Evolutionary conservation across 2,888 invertebrate species (phyloP).

Genomic region (Drymonia ruficornis): DNA sequence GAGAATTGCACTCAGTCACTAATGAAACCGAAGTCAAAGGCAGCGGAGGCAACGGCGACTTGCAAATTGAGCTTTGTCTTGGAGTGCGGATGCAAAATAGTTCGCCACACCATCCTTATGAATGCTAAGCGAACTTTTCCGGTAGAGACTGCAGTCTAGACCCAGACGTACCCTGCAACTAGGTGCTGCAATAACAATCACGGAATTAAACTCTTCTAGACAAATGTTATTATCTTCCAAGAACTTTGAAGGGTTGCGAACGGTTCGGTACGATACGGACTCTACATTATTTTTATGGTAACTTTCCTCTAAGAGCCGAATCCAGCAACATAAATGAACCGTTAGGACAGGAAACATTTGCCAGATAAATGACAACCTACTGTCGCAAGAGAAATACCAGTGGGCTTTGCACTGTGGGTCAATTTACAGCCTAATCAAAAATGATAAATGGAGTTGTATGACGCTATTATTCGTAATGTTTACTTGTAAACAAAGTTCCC

Average conservation of each 20-base stretch:
- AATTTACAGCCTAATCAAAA: too few species aligned
- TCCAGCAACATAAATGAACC: too few species aligned
- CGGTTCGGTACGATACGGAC: too few species aligned
- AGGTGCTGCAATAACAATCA: background rate
- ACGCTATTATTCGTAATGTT: too few species aligned
- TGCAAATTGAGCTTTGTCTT: slow-evolving; percentile 41
- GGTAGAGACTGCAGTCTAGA: slow-evolving; percentile 3
- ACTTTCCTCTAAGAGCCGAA: too few species aligned
- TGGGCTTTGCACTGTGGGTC: too few species aligned
- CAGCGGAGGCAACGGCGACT: slow-evolving; percentile 32
- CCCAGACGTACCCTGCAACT: background rate
- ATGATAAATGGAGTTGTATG: too few species aligned
- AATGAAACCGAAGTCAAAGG: slow-evolving; percentile 30
- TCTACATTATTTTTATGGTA: too few species aligned
- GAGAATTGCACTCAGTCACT: slow-evolving; percentile 4
- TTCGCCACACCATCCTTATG: slow-evolving; percentile 42
- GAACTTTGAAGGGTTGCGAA: too few species aligned
- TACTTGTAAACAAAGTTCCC: background rate
- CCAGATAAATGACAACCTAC: too few species aligned
- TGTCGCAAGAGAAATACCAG: too few species aligned
- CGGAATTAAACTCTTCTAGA: background rate
- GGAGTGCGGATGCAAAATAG: slow-evolving; percentile 40
- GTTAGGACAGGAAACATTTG: too few species aligned
- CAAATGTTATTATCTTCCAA: background rate
- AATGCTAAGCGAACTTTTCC: slow-evolving; percentile 40